A percentile compares a stretch with the other conserved stretches of the same genome.
phyloP scores from a whole-genome alignment of 2,113 vertebrate species.

The Spheniscus mendiculus region DNA sequence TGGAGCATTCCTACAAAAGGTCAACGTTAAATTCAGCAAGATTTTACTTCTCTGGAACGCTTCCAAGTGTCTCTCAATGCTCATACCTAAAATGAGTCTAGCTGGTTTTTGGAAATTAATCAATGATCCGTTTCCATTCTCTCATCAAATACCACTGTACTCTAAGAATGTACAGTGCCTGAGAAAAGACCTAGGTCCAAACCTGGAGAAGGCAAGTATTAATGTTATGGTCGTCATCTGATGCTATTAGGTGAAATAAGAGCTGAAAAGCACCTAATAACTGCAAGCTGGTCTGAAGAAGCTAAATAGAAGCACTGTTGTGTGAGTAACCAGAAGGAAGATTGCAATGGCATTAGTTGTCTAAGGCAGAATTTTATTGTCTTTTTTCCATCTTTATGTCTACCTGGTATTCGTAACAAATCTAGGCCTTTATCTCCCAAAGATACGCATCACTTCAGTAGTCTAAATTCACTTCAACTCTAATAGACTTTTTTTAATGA shows the following conservation, averaged over 20 bases:
- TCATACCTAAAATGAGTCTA: background rate
- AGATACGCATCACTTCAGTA: background rate
- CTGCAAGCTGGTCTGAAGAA: background rate
- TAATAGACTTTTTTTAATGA: background rate
- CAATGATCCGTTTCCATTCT: background rate
- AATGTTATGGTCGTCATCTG: background rate
- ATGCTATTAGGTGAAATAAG: background rate
- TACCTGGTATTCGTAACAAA: background rate
- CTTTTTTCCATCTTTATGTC: background rate
- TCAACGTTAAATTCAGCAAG: background rate
- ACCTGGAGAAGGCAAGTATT: background rate
- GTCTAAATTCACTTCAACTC: background rate
- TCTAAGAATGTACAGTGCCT: background rate
- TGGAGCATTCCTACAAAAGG: background rate
- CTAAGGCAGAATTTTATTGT: background rate
- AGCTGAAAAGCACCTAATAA: background rate
- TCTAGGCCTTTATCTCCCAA: background rate
- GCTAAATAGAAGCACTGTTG: background rate
- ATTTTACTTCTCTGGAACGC: background rate
- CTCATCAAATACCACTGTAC: background rate
- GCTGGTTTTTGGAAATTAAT: background rate
- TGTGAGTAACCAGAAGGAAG: background rate
- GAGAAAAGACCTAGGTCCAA: background rate
- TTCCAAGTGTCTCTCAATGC: background rate
- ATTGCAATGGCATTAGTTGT: background rate